Evolutionary conservation across 1,140 invertebrate genomes (phyloP).

Genomic region (Drosophila prosaltans): DNA sequence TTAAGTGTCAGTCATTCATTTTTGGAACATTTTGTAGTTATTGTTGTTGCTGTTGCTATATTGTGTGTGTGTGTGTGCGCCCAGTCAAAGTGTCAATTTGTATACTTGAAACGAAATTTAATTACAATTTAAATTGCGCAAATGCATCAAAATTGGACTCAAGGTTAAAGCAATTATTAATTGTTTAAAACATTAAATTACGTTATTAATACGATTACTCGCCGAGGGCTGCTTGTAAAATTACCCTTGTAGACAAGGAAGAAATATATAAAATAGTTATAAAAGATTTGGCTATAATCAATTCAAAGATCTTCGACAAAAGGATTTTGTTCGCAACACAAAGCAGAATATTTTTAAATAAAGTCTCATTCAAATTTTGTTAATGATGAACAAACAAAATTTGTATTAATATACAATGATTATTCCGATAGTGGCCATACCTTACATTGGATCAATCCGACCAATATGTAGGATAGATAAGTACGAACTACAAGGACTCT

Average conservation of each 20-base stretch:
- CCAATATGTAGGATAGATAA: too few relatives aligned
- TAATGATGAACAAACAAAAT: too few relatives aligned
- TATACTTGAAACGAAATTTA: slow-evolving; percentile 50
- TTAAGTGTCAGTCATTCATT: slow-evolving; percentile 58
- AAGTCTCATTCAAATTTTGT: too few relatives aligned
- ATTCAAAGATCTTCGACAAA: too few relatives aligned
- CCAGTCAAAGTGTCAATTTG: slow-evolving; percentile 44
- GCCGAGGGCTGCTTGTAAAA: neutral
- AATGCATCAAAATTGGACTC: slow-evolving; percentile 22
- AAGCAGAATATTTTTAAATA: too few relatives aligned
- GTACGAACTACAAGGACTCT: too few relatives aligned
- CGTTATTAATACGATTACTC: neutral
- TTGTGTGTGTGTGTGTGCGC: slow-evolving; percentile 33
- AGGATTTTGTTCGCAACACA: too few relatives aligned
- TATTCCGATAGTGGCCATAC: too few relatives aligned
- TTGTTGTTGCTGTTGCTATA: neutral
- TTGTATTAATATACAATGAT: too few relatives aligned
- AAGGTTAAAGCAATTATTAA: slow-evolving; percentile 37
- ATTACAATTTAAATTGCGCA: slow-evolving; percentile 45
- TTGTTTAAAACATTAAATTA: slow-evolving; percentile 1
- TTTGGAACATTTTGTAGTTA: neutral
- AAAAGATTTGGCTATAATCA: too few relatives aligned
- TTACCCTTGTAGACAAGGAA: neutral
- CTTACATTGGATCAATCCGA: too few relatives aligned
- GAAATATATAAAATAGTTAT: too few relatives aligned